Base-by-base conservation (phyloP, 2,888 invertebrate genomes). In the Nomada flava region DNA sequence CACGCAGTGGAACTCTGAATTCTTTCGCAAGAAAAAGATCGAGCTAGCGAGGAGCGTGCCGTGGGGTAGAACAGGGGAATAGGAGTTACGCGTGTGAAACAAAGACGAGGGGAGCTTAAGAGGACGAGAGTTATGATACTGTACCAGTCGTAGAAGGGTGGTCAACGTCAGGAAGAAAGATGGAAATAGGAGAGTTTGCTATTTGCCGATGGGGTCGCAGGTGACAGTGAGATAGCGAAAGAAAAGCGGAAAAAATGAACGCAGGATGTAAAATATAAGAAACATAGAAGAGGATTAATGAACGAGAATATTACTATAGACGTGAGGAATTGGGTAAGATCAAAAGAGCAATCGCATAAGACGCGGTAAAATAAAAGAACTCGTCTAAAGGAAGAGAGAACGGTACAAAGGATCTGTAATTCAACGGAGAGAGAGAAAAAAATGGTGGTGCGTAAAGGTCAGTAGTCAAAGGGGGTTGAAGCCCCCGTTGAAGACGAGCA, bases 1-100 rank as follows among this genome's bases (percentile, higher is more conserved):
- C 50, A 18, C 60, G n/a, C 53, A 67, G 62, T 50, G 26, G 26
- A 74, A 71, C 68, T 64, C 53, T 64, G 73, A 20, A 62, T 15
- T 26, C 57, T 26, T 26, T 47, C n/a, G 70, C 1, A 0, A 65
- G 52, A 52, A 20, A n/a, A 42, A 20, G 55, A 50, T 9, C 9
- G 20, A 47, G 4, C 11, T 1, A 23, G 18, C 2, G 55, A 20
- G 20, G 57, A 26, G 42, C 52, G 74, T 55, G n/a, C 64, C 52
- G 36, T 3, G 26, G n/a, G 2, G 50, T 53, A 15, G n/a, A 36
- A 70, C 13, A n/a, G 26, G 10, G 44, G 36, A 36, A 55, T n/a
- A 18, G 50, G 29, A 62, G n/a, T 20, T 15, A 42, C 1, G 79
- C 36, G 23, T 47, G 68, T 10, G 53, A 59, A 64, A 72, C 68